Evolutionary conservation across 2,888 invertebrate genomes (phyloP).

Genomic region (Tinea pellionella): DNA sequence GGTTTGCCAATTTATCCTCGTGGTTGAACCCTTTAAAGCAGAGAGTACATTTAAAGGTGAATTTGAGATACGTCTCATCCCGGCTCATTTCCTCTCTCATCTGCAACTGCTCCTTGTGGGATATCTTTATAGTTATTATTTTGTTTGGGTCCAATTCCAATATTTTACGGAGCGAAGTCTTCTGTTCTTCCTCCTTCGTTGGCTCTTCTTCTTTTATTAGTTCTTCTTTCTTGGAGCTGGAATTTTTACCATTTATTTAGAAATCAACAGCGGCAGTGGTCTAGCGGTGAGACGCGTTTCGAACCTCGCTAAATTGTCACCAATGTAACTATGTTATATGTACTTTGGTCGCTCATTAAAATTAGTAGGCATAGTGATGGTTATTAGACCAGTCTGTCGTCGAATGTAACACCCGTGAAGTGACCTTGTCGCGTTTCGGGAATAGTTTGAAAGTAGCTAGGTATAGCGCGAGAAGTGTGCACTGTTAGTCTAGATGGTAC

Average conservation of each 20-base stretch:
- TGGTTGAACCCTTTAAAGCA: conserved; percentile 57
- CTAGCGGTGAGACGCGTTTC: no score
- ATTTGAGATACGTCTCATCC: conserved; percentile 26
- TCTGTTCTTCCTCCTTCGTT: background rate
- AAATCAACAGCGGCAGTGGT: background rate
- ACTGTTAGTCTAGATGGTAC: no score
- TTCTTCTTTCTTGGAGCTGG: background rate
- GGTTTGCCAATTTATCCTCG: conserved; percentile 50
- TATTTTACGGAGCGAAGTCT: background rate
- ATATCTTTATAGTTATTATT: conserved; percentile 38
- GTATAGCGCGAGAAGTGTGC: no score
- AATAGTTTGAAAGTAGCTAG: no score
- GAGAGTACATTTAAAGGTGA: conserved; percentile 44
- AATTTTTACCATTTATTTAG: background rate
- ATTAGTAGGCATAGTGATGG: no score
- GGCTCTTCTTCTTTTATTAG: background rate
- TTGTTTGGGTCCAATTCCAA: conserved; percentile 46
- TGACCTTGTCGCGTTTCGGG: no score
- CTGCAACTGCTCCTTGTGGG: conserved; percentile 50
- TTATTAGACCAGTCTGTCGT: no score
- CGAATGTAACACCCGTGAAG: no score
- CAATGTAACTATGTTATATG: no score
- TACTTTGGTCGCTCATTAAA: no score
- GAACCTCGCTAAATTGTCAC: no score
- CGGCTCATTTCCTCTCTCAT: conserved; percentile 48